These are phyloP conservation scores for Mastomys natalensis DNA, from an alignment of 2,113 vertebrate genomes.

Conservation along the genomic window DNA sequence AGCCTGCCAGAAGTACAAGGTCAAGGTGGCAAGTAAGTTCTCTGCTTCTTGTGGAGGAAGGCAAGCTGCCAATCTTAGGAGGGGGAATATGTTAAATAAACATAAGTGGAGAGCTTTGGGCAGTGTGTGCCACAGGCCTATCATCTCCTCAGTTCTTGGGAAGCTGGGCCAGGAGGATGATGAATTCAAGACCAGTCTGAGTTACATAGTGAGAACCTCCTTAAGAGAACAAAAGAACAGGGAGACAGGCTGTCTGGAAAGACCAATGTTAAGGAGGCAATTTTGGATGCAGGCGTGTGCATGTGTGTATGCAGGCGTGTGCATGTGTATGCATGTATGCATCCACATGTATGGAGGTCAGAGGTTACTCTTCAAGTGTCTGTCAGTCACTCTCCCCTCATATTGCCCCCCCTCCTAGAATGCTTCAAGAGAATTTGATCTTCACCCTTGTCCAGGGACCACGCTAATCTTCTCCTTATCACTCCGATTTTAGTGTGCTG, in stretches of 20 bases:
- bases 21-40: background rate
- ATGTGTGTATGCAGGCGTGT: too few relatives aligned
- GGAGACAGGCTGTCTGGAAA: background rate
- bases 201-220: background rate
- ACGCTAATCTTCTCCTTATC: background rate
- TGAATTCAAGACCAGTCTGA: background rate
- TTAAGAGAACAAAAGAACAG: background rate
- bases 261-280: background rate
- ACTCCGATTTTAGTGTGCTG: background rate
- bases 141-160: background rate
- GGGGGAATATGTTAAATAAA: background rate
- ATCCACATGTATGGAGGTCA: background rate
- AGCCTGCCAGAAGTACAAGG: background rate
- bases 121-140: background rate
- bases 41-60: background rate
- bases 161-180: background rate
- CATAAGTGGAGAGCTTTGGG: background rate
- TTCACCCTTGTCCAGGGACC: background rate
- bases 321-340: too few relatives aligned
- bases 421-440: background rate
- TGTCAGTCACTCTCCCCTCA: background rate
- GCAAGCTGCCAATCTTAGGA: background rate
- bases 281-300: background rate
- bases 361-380: background rate
- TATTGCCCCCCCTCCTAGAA: too few relatives aligned